Conservation (phyloP, 2,888 invertebrate genomes). For the Hesperia comma region DNA sequence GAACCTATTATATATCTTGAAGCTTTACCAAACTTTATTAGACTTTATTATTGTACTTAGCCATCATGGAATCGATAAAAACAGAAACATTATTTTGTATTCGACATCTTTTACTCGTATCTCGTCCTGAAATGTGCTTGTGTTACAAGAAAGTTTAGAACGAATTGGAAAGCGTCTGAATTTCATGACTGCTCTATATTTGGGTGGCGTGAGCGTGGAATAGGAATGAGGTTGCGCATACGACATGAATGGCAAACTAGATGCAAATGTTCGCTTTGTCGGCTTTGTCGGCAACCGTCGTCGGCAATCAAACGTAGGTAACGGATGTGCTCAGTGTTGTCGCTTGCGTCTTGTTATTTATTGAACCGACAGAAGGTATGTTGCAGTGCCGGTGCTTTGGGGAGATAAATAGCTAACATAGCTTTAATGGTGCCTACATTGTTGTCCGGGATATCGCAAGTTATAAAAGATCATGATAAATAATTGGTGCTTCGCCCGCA, state of each 20-base stretch:
- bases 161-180: constrained; percentile 68
- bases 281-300: constrained; percentile 59
- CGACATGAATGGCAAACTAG: constrained; percentile 81
- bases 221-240: constrained; percentile 69
- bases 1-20: too few relatives aligned
- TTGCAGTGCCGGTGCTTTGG: constrained; percentile 8
- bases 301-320: constrained; percentile 54
- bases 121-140: constrained; percentile 9
- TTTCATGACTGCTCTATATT: constrained; percentile 71
- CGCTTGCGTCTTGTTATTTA: constrained; percentile 40
- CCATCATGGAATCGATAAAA: too few relatives aligned
- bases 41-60: too few relatives aligned
- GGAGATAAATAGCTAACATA: not conserved
- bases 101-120: constrained; percentile 6
- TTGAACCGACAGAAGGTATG: constrained; percentile 32
- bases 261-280: constrained; percentile 79
- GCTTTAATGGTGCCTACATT: not conserved
- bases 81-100: not conserved
- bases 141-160: constrained; percentile 48
- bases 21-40: too few relatives aligned
- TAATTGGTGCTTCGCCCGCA: not conserved
- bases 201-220: constrained; percentile 64
- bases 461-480: not conserved
- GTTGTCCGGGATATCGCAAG: not conserved
- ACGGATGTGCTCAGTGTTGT: constrained; percentile 46